Evolutionary conservation across 2,113 vertebrate species (phyloP), one percentile per base, ranked within the genome.

Genomic region (Addax nasomaculatus): DNA sequence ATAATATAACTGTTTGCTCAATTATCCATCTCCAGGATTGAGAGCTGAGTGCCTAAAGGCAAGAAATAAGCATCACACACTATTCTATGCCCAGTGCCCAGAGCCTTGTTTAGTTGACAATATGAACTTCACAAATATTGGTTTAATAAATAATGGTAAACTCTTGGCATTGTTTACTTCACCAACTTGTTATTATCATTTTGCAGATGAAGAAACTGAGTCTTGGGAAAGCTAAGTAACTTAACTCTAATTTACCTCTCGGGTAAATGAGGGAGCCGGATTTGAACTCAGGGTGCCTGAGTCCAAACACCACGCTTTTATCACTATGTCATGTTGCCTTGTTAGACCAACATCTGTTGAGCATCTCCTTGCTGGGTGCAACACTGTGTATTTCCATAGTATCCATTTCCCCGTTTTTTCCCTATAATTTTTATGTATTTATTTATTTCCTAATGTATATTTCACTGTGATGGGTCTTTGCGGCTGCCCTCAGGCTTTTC

Each of bases 181-280:
- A 88, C 43, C 81, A n/a, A 27, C 5, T 90, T 43, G 25, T 25
- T 73, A 64, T 9, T n/a, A 30, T 36, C 25, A 57, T 45, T 91
- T 88, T 43, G 30, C 30, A 67, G 43, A 79, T 27, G 29, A 91
- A 19, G 60, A 91, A 93, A 83, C 14, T 84, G 58, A 90, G 36
- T 36, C 15, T 64, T 33, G 15, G 16, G 67, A 80, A 89, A 49
- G 8, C 53, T 76, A 73, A 85, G 57, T 25, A 47, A 78, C n/a
- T 83, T 73, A 15, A 27, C 7, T n/a, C 14, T 62, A 64, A n/a
- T 70, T 96, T 49, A 73, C 30, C 7, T 15, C 15, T 53, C 47
- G 7, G 17, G 27, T 51, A 51, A 88, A 36, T 43, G 10, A 25
- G 23, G 29, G 16, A 83, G 1, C 27, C 29, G 12, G 67, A 76